Base-by-base conservation (phyloP, 2,113 vertebrate genomes). In the Zosterops lateralis region DNA sequence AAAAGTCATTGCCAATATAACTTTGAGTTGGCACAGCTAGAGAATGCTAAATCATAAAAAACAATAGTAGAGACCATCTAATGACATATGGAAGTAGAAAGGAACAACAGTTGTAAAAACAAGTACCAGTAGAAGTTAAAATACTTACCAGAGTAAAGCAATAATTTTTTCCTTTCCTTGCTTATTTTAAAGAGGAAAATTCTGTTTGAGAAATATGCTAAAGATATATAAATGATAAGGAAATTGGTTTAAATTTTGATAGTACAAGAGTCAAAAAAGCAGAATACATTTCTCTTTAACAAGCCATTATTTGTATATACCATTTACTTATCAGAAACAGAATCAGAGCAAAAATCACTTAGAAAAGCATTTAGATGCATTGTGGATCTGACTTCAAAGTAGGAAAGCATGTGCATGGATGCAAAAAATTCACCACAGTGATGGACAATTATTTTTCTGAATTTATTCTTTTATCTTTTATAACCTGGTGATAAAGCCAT, bases 11-110 rank as follows among this genome's bases (percentile, higher is more conserved):
- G 91, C 56, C 48, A 38, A 73, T 82, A 76, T 92, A 61, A 78
- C 81, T 96, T 91, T 81, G 80, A 97, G 84, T 65, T 96, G 94
- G 50, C 67, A 94, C 56, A 96, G 67, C 56, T 94, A 92, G 78
- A 97, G 73, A 75, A 95, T 58, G 65, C 72, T 93, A 93, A 96
- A 83, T 77, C 93, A 66, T 83, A 66, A 95, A 87, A 87, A 54
- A 4, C 21, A 36, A 53, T 84, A 60, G 24, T 65, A 87, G 51
- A 94, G n/a, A 48, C 90, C 66, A 79, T 88, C 82, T 95, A 95
- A 94, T 60, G 70, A 56, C 7, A 79, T 74, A 89, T 67, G n/a
- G 56, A 72, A 90, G 51, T 73, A 77, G 62, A 92, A 88, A 94
- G n/a, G 29, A 77, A 93, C 90, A 95, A 84, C n/a, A 93, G 76